phyloP scores from a whole-genome alignment of 2,888 invertebrate genomes.

The Eugnorisma glareosa region DNA sequence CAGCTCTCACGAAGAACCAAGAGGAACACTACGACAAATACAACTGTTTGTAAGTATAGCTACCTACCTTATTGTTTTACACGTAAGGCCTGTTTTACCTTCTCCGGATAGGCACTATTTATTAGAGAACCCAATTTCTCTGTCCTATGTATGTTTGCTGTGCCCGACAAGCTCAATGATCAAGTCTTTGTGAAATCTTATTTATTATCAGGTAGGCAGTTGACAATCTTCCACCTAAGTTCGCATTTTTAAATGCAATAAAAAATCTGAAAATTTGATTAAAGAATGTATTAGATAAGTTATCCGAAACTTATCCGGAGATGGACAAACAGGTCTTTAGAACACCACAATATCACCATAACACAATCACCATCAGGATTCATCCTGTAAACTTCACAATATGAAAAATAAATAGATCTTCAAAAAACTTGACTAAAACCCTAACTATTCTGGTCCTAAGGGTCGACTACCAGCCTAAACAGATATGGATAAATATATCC shows the following conservation, averaged over 20 bases:
- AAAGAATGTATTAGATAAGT: neutral
- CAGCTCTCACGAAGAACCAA: slow-evolving; percentile 92
- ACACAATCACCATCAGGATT: neutral
- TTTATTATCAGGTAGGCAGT: neutral
- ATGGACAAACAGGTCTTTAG: no score
- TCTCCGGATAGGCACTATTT: neutral
- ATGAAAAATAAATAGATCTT: neutral
- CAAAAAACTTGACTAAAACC: slow-evolving; percentile 15
- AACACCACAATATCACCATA: neutral
- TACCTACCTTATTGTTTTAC: slow-evolving; percentile 35
- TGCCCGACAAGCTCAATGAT: neutral
- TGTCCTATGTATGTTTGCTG: neutral
- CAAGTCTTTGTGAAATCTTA: neutral
- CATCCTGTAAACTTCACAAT: neutral
- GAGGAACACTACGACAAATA: slow-evolving; percentile 90
- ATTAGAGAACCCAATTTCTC: neutral
- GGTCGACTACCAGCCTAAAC: slow-evolving; percentile 58
- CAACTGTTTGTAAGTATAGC: slow-evolving; percentile 90
- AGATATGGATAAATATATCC: slow-evolving; percentile 52
- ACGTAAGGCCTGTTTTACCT: neutral
- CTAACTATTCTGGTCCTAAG: slow-evolving; percentile 39
- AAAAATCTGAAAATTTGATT: neutral
- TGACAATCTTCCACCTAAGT: neutral
- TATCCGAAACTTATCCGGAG: neutral
- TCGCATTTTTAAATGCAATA: neutral